phyloP scores from a whole-genome alignment of 2,113 vertebrate genomes.

The Solenodon paradoxus region DNA sequence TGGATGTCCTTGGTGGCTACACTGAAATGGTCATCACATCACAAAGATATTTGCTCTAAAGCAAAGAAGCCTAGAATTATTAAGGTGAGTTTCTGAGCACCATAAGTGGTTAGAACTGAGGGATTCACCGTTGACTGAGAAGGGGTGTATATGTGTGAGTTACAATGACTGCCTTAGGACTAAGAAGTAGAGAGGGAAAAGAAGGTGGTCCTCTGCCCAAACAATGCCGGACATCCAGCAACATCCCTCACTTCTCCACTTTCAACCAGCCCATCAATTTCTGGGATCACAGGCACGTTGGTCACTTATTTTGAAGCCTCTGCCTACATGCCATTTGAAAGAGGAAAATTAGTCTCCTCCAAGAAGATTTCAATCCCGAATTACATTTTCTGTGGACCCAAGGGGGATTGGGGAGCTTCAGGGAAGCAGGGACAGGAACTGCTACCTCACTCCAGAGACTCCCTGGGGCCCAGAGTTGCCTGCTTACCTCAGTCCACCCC shows the following conservation, averaged over 20 bases:
- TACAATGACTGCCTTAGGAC: neutral
- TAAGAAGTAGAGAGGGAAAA: constrained; percentile 12
- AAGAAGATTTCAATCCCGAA: constrained; percentile 44
- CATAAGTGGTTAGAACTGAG: neutral
- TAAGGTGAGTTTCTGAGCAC: neutral
- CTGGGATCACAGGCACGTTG: neutral
- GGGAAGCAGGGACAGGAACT: neutral
- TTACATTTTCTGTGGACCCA: neutral
- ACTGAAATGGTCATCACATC: neutral
- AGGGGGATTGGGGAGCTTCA: neutral
- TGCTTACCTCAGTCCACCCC: neutral
- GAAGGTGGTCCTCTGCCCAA: neutral
- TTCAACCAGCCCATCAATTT: neutral
- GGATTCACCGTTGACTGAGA: neutral
- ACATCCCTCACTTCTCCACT: neutral
- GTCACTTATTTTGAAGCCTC: constrained; percentile 64
- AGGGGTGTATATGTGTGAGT: neutral
- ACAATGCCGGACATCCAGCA: neutral
- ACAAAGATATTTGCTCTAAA: neutral
- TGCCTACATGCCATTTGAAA: constrained; percentile 12
- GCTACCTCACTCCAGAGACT: neutral
- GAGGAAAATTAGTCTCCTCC: constrained; percentile 48
- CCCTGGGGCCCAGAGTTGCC: neutral
- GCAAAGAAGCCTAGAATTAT: neutral
- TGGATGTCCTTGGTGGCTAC: neutral